phyloP scores from a whole-genome alignment of 1,140 invertebrate genomes.

The Euwallacea fornicatus region DNA sequence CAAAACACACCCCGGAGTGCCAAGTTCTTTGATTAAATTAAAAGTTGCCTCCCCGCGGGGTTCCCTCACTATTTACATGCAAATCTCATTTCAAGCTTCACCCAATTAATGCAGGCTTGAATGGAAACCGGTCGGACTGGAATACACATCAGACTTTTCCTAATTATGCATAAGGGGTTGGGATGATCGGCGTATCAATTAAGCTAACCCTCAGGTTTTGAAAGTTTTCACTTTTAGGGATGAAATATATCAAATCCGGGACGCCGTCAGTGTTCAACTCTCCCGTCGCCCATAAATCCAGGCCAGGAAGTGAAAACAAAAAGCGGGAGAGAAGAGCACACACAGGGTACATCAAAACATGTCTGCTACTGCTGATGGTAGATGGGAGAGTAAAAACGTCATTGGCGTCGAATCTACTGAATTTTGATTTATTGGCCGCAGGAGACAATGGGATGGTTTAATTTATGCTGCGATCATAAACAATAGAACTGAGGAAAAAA shows the following conservation, averaged over 20 bases:
- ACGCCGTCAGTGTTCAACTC: conserved; percentile 27
- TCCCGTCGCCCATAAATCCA: conserved; percentile 45
- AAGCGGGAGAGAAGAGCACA: conserved; percentile 35
- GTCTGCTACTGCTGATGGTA: conserved; percentile 37
- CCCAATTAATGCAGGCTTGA: conserved; percentile 30
- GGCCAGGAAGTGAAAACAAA: conserved; percentile 49
- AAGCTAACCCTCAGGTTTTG: conserved; percentile 3
- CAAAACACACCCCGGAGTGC: conserved; percentile 51
- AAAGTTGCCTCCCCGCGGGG: conserved; percentile 49
- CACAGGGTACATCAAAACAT: conserved; percentile 51
- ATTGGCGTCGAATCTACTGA: conserved; percentile 27
- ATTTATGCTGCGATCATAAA: no score
- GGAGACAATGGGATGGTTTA: no score
- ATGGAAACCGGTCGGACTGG: conserved; percentile 15
- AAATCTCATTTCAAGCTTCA: conserved; percentile 53
- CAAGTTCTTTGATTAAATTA: conserved; percentile 56
- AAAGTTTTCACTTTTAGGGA: conserved; percentile 27
- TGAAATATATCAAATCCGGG: conserved; percentile 30
- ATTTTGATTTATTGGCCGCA: conserved; percentile 5
- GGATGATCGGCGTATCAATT: conserved; percentile 11
- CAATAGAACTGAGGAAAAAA: no score
- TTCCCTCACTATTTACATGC: conserved; percentile 52
- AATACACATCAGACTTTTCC: no score
- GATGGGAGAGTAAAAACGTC: conserved; percentile 32
- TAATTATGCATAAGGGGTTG: no score